Evolutionary conservation across 2,113 vertebrate species (phyloP).

Genomic region (Macroglossus sobrinus): DNA sequence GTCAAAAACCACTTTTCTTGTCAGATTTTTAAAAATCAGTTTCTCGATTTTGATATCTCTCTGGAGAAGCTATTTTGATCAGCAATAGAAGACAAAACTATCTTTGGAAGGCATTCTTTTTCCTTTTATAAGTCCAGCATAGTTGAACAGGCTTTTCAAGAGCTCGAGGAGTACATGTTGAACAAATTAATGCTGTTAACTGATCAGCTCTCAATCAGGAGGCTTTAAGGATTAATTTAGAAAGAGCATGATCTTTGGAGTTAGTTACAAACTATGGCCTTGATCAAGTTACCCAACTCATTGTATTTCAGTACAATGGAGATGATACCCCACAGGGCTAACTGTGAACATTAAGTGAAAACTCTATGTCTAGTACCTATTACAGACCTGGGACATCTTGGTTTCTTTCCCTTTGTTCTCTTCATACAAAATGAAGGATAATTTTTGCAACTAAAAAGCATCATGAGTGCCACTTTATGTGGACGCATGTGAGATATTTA

Average conservation of each 20-base stretch:
- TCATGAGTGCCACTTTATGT: not conserved
- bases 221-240: conserved; percentile 11
- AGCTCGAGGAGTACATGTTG: not conserved
- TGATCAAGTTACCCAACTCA: not conserved
- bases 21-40: not conserved
- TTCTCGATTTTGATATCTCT: conserved; percentile 8
- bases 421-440: not conserved
- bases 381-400: not conserved
- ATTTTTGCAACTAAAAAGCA: not conserved
- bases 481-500: not conserved
- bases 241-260: not conserved
- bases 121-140: not conserved
- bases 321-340: not conserved
- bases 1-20: not conserved
- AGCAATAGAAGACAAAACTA: not conserved
- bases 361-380: not conserved
- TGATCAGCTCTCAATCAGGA: not conserved
- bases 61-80: conserved; percentile 9
- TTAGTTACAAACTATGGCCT: not conserved
- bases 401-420: not conserved
- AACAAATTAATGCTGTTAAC: conserved; percentile 1
- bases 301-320: not conserved
- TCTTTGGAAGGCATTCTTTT: not conserved
- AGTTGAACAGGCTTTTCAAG: not conserved
- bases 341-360: not conserved